Evolutionary conservation across 2,797 vertebrate species (phyloP).

Genomic region (Lacerta viridis): DNA sequence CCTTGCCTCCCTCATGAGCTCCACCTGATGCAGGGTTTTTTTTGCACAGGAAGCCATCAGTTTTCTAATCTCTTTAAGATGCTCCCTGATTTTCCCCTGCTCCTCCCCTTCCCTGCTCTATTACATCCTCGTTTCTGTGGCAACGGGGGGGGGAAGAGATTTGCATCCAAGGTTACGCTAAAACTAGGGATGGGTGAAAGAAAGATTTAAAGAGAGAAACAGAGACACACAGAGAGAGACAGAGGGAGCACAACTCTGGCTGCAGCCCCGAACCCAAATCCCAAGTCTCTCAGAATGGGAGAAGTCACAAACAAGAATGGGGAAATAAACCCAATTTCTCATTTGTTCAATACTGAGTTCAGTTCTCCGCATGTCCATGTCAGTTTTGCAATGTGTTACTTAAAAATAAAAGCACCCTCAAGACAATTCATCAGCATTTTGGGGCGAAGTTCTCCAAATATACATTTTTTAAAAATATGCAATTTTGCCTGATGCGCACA

Average conservation of each 20-base stretch:
- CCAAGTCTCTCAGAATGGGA: background rate
- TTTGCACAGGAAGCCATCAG: background rate
- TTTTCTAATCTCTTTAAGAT: slow-evolving; percentile 36
- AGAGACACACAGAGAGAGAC: slow-evolving; percentile 71
- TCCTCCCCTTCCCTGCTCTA: slow-evolving; percentile 27
- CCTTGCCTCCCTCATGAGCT: background rate
- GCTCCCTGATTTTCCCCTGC: background rate
- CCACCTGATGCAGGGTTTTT: background rate
- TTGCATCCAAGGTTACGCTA: slow-evolving; percentile 68
- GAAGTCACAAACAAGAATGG: background rate
- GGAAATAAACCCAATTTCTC: no score
- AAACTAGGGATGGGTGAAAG: slow-evolving; percentile 47
- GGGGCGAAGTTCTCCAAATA: no score
- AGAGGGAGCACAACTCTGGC: slow-evolving; percentile 53
- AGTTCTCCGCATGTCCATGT: no score
- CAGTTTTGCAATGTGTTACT: no score
- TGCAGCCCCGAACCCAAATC: slow-evolving; percentile 63
- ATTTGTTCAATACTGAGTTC: no score
- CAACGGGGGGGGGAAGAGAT: slow-evolving; percentile 50
- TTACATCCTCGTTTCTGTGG: slow-evolving; percentile 68
- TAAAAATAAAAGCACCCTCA: no score
- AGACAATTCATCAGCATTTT: no score
- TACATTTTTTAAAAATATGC: no score
- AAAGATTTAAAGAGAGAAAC: slow-evolving; percentile 67
- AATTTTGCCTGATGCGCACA: no score